Evolutionary conservation across 2,113 vertebrate species (phyloP).

Genomic region (Lepus timidus): DNA sequence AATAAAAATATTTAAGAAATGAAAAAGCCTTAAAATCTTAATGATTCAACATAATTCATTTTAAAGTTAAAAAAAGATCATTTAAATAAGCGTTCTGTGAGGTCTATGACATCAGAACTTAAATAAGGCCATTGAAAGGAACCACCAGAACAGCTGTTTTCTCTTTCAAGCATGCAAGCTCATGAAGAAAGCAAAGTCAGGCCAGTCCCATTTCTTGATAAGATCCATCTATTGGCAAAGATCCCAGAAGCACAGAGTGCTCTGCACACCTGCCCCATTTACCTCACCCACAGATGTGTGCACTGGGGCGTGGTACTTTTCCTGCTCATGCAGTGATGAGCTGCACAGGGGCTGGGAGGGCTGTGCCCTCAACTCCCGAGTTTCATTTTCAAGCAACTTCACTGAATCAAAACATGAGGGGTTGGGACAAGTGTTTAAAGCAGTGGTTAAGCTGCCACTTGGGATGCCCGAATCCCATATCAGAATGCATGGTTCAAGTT

Average conservation of each 20-base stretch:
- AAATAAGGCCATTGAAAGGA: slow-evolving; percentile 31
- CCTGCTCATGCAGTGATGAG: rapidly evolving
- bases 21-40: background rate
- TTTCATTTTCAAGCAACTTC: slow-evolving; percentile 47
- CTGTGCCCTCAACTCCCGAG: background rate
- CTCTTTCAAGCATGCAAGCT: slow-evolving; percentile 6
- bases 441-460: too few species aligned
- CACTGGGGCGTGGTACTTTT: background rate
- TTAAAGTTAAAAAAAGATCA: background rate
- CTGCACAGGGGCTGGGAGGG: background rate
- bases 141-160: slow-evolving; percentile 42
- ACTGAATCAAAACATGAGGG: background rate
- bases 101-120: slow-evolving; percentile 17
- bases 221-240: background rate
- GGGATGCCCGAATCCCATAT: too few species aligned
- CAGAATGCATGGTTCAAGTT: too few species aligned
- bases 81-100: background rate
- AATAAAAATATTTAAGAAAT: too few species aligned
- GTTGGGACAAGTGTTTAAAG: too few species aligned
- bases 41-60: background rate
- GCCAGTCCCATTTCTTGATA: background rate
- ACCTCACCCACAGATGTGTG: background rate
- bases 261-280: background rate
- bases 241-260: background rate
- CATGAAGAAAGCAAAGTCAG: slow-evolving; percentile 23